Base-by-base conservation (phyloP, 2,888 invertebrate species). In the Ametastegia equiseti region DNA sequence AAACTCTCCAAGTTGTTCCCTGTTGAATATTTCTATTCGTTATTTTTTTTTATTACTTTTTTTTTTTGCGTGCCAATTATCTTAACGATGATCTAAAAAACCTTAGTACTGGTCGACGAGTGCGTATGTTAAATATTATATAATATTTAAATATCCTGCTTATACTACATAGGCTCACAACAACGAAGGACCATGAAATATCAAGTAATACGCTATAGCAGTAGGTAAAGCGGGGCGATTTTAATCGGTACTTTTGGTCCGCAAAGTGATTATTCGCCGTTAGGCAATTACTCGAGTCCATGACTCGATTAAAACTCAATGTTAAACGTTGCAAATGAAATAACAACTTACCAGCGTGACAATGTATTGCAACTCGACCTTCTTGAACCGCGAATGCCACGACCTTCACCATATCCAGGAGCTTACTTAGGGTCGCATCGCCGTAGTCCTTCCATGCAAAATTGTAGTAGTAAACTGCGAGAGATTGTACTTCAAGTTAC, bases 351-450 rank as follows among this genome's bases (percentile, higher is more conserved):
- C 95, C 95, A 88, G 98, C 98, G 92, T 98, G 98, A 90, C 98
- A 98, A 89, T 98, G 98, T 82, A 98, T 94, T 2, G 97, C 97
- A 0, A 96, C 95, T 88, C 96, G 94, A 80, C 97, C 97, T 91
- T 97, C 95, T 71, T 95, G 94, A 11, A 97, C 92, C 0, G 97
- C 95, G 91, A 97, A 98, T 50, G 97, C 95, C 88, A 97, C 93
- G 9, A 97, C 97, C 92, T 97, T 97, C n/a, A 97, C 96, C 95
- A 97, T 97, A 89, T 97, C 97, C 84, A 97, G 92, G n/a, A 98
- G 93, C 6, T 95, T 95, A 65, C 94, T 93, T 85, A 97, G 92
- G 2, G 95, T 95, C 0, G 96, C 96, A 81, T 96, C 96, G 0
- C 96, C 96, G 91, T 97, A 97, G 91, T 98, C 97, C 50, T 95